phyloP scores from a whole-genome alignment of 2,797 vertebrate genomes.

The Florisuga fusca region DNA sequence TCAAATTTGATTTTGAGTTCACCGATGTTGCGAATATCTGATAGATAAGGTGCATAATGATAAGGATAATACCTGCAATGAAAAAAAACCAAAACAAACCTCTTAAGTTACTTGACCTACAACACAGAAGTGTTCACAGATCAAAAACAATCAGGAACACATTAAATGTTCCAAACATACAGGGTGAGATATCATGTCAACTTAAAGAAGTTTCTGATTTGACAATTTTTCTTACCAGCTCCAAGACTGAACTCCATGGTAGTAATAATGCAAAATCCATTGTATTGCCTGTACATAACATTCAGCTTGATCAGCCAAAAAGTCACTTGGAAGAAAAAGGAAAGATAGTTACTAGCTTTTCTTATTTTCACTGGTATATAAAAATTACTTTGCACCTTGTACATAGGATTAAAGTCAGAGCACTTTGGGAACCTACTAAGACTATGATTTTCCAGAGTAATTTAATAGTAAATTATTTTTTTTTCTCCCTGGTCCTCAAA shows the following conservation, averaged over 20 bases:
- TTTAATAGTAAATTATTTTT: not conserved
- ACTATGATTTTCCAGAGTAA: not conserved
- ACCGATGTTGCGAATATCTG: constrained; percentile 90
- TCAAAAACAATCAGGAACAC: not conserved
- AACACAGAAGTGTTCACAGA: not conserved
- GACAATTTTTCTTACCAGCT: constrained; percentile 88
- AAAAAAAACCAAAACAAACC: not conserved
- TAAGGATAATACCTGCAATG: constrained; percentile 92
- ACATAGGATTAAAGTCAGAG: not conserved
- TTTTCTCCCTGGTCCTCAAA: not conserved
- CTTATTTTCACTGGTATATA: not conserved
- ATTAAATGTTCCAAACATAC: not conserved
- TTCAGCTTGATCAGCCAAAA: constrained; percentile 91
- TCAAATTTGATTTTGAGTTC: constrained; percentile 89
- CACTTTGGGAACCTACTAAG: not conserved
- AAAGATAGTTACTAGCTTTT: not conserved
- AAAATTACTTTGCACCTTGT: not conserved
- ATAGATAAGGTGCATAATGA: constrained; percentile 97
- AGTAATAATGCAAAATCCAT: constrained; percentile 99
- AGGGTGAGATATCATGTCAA: not conserved
- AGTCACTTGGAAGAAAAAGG: constrained; percentile 84
- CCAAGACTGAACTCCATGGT: constrained; percentile 98
- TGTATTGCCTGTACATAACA: constrained; percentile 98
- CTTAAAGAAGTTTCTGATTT: not conserved
- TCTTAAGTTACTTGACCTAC: not conserved